phyloP scores from a whole-genome alignment of 2,797 vertebrate genomes.

The Hipposideros larvatus region DNA sequence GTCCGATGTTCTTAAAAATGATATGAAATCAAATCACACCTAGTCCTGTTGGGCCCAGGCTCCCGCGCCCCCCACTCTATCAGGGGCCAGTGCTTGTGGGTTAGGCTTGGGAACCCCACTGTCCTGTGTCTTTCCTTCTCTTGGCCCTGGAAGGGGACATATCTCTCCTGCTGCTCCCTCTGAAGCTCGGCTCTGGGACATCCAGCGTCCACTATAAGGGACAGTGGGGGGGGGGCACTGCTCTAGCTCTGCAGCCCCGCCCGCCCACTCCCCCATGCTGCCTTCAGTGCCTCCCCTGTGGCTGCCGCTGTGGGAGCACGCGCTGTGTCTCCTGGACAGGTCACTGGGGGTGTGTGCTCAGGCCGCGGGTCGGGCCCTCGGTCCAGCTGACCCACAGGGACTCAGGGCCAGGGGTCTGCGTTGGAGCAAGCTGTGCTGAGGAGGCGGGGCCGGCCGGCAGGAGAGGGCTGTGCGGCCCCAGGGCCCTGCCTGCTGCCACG shows the following conservation, averaged over 20 bases:
- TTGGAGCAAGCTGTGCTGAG: no score
- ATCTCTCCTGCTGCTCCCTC: not conserved
- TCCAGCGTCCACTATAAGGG: not conserved
- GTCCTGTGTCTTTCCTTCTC: not conserved
- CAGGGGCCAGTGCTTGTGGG: not conserved
- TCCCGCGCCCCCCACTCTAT: not conserved
- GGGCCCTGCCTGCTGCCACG: no score
- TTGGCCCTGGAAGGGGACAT: not conserved
- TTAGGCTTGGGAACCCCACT: no score
- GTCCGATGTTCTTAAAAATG: not conserved
- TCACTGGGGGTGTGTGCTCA: not conserved
- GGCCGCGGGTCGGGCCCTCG: no score
- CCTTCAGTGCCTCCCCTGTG: no score
- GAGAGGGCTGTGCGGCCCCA: no score
- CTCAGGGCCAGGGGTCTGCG: accelerated
- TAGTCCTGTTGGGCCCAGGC: not conserved
- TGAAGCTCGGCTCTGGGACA: not conserved
- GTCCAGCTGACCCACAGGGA: not conserved
- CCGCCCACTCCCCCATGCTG: no score
- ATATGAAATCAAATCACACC: not conserved
- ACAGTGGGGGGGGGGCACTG: no score
- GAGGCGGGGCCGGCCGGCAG: no score
- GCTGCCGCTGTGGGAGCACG: no score
- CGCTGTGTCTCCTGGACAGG: not conserved
- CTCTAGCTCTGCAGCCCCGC: no score